phyloP scores from a whole-genome alignment of 2,797 vertebrate species.

The Cossypha heuglini region DNA sequence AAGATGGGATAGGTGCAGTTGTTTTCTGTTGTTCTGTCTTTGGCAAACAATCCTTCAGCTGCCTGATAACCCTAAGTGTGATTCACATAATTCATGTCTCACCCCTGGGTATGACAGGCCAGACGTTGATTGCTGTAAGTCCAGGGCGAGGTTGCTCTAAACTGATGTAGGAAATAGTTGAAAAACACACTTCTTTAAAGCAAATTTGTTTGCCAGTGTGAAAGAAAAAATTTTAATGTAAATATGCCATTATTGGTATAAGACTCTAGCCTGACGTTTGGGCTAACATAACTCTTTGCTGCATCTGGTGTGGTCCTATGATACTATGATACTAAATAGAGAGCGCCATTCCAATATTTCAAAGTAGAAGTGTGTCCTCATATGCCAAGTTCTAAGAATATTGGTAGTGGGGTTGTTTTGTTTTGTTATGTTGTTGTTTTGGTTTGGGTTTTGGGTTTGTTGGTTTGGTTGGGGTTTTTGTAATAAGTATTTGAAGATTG shows the following conservation, averaged over 20 bases:
- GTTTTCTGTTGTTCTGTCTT: neutral
- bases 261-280: neutral
- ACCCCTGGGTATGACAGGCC: neutral
- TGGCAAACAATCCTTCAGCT: neutral
- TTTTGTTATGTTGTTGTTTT: neutral
- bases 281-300: neutral
- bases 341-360: neutral
- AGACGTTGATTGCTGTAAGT: neutral
- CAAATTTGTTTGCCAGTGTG: neutral
- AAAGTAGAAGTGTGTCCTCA: neutral
- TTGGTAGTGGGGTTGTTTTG: neutral
- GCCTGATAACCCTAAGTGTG: neutral
- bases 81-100: neutral
- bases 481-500: neutral
- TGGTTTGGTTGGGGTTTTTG: neutral
- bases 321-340: neutral
- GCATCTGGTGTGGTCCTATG: neutral
- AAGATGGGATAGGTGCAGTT: fast-evolving
- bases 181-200: neutral
- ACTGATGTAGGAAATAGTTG: neutral
- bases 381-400: neutral
- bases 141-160: neutral
- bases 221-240: neutral
- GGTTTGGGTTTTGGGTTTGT: neutral
- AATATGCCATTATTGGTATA: fast-evolving